These are phyloP conservation scores for Yponomeuta malinellus DNA, from an alignment of 2,888 invertebrate species.

Conservation along the genomic window DNA sequence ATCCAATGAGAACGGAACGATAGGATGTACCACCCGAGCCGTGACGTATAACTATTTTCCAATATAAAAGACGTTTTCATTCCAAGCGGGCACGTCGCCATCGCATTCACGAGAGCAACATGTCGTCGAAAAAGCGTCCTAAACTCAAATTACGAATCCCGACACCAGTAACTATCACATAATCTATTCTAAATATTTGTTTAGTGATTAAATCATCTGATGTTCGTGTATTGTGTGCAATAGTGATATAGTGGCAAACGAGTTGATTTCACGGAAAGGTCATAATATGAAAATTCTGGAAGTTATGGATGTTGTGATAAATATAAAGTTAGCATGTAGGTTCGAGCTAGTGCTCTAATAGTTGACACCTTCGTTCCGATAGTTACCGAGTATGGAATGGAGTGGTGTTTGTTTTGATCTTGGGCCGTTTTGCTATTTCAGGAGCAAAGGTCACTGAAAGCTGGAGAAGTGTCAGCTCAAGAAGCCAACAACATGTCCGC, in stretches of 20 bases:
- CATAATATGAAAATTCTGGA: conserved; percentile 9
- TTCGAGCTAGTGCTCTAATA: background rate
- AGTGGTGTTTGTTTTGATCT: background rate
- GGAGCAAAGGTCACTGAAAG: conserved; percentile 89
- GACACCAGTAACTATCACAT: conserved; percentile 60
- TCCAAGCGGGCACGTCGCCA: conserved; percentile 43
- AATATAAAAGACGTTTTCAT: conserved; percentile 58
- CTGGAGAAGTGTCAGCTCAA: conserved; percentile 89
- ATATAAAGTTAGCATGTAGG: background rate
- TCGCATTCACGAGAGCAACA: conserved; percentile 41
- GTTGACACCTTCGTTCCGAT: background rate
- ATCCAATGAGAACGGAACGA: conserved; percentile 65
- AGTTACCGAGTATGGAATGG: background rate
- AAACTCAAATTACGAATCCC: conserved; percentile 66
- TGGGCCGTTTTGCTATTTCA: conserved; percentile 47
- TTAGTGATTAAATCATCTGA: conserved; percentile 40
- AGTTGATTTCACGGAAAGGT: background rate
- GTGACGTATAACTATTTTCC: conserved; percentile 44
- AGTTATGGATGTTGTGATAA: conserved; percentile 1
- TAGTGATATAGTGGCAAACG: conserved; percentile 7
- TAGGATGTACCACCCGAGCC: conserved; percentile 56
- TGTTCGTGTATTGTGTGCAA: conserved; percentile 27
- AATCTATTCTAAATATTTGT: conserved; percentile 9
- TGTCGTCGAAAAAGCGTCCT: conserved; percentile 62
- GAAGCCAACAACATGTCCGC: conserved; percentile 91